Base-by-base conservation (phyloP, 2,888 invertebrate species). In the Sphaerophoria rueppellii region DNA sequence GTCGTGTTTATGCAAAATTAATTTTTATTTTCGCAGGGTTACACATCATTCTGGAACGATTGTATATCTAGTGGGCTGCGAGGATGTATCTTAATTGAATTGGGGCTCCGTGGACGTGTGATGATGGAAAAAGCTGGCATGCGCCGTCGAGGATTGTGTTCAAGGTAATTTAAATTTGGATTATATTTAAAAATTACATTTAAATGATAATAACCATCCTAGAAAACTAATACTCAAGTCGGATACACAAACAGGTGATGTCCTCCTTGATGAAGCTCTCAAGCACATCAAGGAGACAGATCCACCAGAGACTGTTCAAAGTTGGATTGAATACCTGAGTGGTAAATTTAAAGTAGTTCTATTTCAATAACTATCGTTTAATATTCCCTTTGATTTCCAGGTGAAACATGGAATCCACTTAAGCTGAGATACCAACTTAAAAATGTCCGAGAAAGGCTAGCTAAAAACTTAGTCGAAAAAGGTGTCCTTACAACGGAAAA, bases 21-120 rank as follows among this genome's bases (percentile, higher is more conserved):
- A 24, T 24, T 24, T 24, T 24, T 2, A 2, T 24, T 24, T 24
- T 1, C 14, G 12, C 91, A 98, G 98, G 99, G 99, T 87, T 99
- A 99, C 93, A 99, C 99, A 91, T 99, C 99, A 75, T 99, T 99
- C 93, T 99, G 99, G 99, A 99, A 99, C 93, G 99, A 99, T 93
- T 99, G 99, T 93, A 99, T 99, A 94, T 99, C 99, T 88, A 98
- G 98, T 89, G 99, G 99, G 55, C 93, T 99, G 87, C 95, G 99
- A 89, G 99, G 99, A 86, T 99, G 99, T 92, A 99, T 99, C 91
- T 94, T 99, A 88, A 98, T 99, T 88, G 99, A 99, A 93, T 93
- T 99, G 89, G 98, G 98, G 9, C 93, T 99, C 86, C 94, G 99
- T 89, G 98, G 98, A 58, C 95, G 99, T 82, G 95, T 99, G 81